These are phyloP conservation scores for Micrasema minimum DNA, from an alignment of 1,140 invertebrate genomes.

Conservation along the genomic window DNA sequence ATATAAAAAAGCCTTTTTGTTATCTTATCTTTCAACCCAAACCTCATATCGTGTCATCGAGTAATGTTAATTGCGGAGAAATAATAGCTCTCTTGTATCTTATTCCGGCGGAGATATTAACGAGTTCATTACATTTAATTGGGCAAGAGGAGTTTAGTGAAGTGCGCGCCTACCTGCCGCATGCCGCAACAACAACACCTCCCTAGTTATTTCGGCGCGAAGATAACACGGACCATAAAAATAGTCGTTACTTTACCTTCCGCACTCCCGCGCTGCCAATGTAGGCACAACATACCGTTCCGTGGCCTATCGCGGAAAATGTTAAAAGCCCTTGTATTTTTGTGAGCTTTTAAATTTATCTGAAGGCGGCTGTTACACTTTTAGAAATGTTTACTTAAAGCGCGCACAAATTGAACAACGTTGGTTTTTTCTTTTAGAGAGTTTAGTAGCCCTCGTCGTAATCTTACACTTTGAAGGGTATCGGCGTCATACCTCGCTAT, in stretches of 20 bases:
- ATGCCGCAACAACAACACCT: conserved; percentile 18
- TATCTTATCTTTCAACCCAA: no score
- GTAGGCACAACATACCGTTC: conserved; percentile 2
- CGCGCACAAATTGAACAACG: no score
- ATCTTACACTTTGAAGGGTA: neutral
- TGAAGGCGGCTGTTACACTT: conserved; percentile 10
- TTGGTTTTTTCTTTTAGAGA: neutral
- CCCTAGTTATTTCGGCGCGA: conserved; percentile 11
- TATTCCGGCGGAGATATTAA: conserved; percentile 5
- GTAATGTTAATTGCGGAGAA: no score
- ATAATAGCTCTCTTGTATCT: neutral
- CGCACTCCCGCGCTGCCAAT: no score
- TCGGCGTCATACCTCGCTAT: neutral
- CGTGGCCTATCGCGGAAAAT: conserved; percentile 11
- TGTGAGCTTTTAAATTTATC: conserved; percentile 13
- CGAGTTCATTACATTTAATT: conserved; percentile 22
- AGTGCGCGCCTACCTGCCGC: neutral
- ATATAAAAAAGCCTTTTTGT: no score
- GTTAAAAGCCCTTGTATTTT: conserved; percentile 8
- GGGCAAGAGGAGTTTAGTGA: conserved; percentile 1
- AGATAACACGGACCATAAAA: conserved; percentile 31
- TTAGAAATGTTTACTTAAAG: conserved; percentile 2
- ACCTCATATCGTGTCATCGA: no score
- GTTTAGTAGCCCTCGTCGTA: neutral
- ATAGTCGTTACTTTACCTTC: conserved; percentile 28